Evolutionary conservation across 2,797 vertebrate species (phyloP).

Genomic region (Cygnus olor): DNA sequence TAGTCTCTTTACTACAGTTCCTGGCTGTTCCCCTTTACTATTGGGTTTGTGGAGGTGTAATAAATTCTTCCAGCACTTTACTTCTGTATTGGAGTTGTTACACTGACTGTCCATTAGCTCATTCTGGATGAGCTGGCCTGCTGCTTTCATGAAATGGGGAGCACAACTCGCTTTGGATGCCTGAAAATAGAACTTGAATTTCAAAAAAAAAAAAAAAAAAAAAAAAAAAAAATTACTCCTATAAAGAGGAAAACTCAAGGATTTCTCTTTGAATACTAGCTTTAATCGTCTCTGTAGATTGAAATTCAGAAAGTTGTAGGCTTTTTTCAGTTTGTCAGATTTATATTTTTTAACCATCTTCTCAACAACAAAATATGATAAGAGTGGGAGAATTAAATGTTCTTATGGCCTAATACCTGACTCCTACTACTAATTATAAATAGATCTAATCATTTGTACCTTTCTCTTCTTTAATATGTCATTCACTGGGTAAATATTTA

Average conservation of each 20-base stretch:
- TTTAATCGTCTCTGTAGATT: not conserved
- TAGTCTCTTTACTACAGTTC: not conserved
- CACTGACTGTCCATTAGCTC: not conserved
- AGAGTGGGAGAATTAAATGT: not conserved
- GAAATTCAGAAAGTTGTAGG: not conserved
- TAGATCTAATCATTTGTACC: not conserved
- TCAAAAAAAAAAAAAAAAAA: not conserved
- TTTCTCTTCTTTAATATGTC: not conserved
- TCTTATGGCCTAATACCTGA: not conserved
- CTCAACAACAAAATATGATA: not conserved
- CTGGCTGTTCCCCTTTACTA: not conserved
- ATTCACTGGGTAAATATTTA: not conserved
- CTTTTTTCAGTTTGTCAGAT: not conserved
- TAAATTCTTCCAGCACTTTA: not conserved
- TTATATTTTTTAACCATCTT: not conserved
- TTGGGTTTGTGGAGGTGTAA: not conserved
- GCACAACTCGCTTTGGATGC: not conserved
- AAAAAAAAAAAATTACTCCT: no score
- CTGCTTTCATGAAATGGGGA: not conserved
- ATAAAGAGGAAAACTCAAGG: not conserved
- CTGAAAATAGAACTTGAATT: not conserved
- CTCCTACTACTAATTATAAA: not conserved
- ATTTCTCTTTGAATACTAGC: not conserved
- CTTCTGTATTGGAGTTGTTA: not conserved
- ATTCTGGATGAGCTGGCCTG: not conserved